Base-by-base conservation (phyloP, 92 coral and sea anemone species). In the Parazoanthus atlanticus region DNA sequence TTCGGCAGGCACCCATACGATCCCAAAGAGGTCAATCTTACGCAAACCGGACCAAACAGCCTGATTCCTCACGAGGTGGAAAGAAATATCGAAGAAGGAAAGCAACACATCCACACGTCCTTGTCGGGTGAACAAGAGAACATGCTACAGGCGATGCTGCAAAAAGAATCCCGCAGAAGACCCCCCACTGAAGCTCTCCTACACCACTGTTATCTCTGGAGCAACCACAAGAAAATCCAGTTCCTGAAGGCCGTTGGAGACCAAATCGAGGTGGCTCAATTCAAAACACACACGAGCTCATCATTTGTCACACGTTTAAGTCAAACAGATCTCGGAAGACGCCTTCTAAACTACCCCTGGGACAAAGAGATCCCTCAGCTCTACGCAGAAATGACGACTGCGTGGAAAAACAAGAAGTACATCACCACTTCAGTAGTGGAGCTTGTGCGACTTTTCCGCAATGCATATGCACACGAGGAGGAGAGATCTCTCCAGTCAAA, bases 1-100 rank as follows among this genome's bases (percentile, higher is more conserved):
- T 72, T 86, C 58, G 96, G 96, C 21, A 91, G 81, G 32, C 96
- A 93, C 82, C 94, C 96, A 13, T 93, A 89, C 76, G 89, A 69
- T 43, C 56, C 90, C 29, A 80, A 66, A 12, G 31, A 49, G 3
- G 47, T 23, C 1, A 43, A 76, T 40, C 79, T 90, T 30, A 40
- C 41, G 64, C 72, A n/a, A 26, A 74, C 54, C 1, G 64, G 84
- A 19, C 12, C 64, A 1, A 34, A 15, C 36, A 86, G 71, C 13
- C 70, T 89, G 34, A 82, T 80, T 71, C 85, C 93, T 17, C 93
- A 93, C 66, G 93, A 91, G 64, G 78, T 93, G 23, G 94, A 93
- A 80, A 29, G 19, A 11, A 46, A 74, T 56, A 93, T 93, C 79
- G 78, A 7, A 16, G 78, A 84, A 29, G 88, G 67, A 52, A 85